Evolutionary conservation across 2,113 vertebrate genomes (phyloP).

Genomic region (Hippocampus comes): DNA sequence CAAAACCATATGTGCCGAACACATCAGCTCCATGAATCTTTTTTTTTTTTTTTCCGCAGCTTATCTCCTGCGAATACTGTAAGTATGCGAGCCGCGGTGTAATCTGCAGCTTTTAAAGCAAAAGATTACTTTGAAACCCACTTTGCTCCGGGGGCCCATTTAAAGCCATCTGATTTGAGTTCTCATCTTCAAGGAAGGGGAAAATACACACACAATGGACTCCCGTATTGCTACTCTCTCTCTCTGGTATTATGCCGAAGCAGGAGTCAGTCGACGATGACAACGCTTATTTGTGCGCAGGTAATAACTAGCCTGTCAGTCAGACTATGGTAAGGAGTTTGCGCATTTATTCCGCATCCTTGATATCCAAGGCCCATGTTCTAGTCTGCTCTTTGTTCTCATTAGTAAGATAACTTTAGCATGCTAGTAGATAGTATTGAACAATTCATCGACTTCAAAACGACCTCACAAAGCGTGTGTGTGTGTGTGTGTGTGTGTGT

Average conservation of each 20-base stretch:
- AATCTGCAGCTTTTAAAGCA: constrained; percentile 56
- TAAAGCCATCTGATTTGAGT: constrained; percentile 39
- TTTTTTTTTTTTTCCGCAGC: constrained; percentile 21
- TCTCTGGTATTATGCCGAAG: constrained; percentile 36
- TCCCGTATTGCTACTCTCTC: too few species aligned
- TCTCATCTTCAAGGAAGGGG: constrained; percentile 32
- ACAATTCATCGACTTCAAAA: too few species aligned
- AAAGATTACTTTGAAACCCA: constrained; percentile 55
- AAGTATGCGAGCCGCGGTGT: constrained; percentile 31
- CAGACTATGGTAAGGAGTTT: constrained; percentile 9
- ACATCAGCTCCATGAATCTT: constrained; percentile 22
- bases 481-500: too few species aligned
- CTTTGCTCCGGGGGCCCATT: constrained; percentile 31
- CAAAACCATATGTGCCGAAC: constrained; percentile 22
- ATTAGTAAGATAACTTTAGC: too few species aligned
- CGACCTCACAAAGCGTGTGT: too few species aligned
- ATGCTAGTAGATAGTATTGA: not conserved
- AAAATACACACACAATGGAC: constrained; percentile 30
- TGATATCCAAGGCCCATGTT: not conserved
- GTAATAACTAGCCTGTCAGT: constrained; percentile 48
- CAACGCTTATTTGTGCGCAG: constrained; percentile 49
- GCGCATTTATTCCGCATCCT: not conserved
- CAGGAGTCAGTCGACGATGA: constrained; percentile 56
- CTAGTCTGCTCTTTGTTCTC: too few species aligned
- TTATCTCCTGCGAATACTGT: constrained; percentile 31